Evolutionary conservation across 2,888 invertebrate species (phyloP).

Genomic region (Cephonodes hylas): DNA sequence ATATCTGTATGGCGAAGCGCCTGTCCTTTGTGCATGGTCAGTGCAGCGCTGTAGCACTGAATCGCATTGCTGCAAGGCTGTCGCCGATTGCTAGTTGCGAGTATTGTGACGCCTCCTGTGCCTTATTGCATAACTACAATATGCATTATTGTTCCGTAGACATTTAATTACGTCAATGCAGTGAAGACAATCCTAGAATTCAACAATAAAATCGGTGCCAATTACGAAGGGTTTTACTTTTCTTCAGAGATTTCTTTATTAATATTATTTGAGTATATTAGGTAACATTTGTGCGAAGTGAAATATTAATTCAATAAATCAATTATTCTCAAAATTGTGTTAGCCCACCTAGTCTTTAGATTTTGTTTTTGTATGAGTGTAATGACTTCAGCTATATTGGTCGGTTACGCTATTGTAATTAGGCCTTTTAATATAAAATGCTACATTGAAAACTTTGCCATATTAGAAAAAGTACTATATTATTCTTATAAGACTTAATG

Average conservation of each 20-base stretch:
- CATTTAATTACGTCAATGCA: constrained; percentile 5
- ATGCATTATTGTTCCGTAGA: background rate
- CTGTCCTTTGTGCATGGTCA: constrained; percentile 20
- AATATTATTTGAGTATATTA: constrained; percentile 40
- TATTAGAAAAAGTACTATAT: constrained; percentile 77
- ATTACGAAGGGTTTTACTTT: constrained; percentile 45
- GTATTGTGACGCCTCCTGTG: constrained; percentile 36
- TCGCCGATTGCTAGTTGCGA: no score
- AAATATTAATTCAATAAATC: constrained; percentile 17
- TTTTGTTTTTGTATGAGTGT: constrained; percentile 60
- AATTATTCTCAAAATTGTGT: constrained; percentile 57
- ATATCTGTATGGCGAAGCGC: constrained; percentile 45
- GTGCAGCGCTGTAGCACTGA: no score
- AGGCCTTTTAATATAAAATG: constrained; percentile 64
- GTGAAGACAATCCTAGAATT: constrained; percentile 15
- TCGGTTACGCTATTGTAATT: constrained; percentile 62
- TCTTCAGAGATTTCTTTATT: constrained; percentile 35
- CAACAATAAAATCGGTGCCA: constrained; percentile 39
- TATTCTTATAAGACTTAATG: constrained; percentile 74
- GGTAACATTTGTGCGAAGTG: constrained; percentile 31
- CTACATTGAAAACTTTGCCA: constrained; percentile 82
- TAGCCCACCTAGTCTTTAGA: constrained; percentile 80
- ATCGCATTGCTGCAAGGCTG: no score
- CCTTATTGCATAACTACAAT: constrained; percentile 36
- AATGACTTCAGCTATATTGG: constrained; percentile 62